Base-by-base conservation (phyloP, 2,888 invertebrate species). In the Ormyrus nitidulus region DNA sequence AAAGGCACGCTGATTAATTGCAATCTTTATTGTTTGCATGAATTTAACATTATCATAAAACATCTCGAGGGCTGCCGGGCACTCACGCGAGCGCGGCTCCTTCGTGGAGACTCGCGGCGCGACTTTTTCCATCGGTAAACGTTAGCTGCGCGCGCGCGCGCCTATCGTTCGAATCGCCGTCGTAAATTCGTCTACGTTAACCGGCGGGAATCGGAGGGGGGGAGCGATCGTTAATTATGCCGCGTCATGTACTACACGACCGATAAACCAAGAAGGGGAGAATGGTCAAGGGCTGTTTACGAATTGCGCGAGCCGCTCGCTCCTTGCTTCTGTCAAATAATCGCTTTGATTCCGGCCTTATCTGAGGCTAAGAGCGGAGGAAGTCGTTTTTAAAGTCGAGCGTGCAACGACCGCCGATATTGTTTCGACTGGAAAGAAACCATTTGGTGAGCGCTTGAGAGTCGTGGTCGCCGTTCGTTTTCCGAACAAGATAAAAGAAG, bases 181-280 rank as follows among this genome's bases (percentile, higher is more conserved):
- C 83, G 82, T 84, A 82, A 81, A 84, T 82, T 77, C 70, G 49
- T 79, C 75, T 65, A 68, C 64, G 72, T 68, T 34, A 82, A 62
- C 79, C 64, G 53, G 56, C 69, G 64, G 70, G 64, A 77, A 54
- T 59, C 44, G 11, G 59, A 48, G 46, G 61, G 46, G 13, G 53
- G 46, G 51, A 46, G 34, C 58, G 74, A 75, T 74, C 69, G 65
- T 81, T 66, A 69, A 65, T 71, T 75, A 79, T 61, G 46, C 54
- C 73, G 59, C 56, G 51, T 13, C 74, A 81, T 81, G 69, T 76
- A 82, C 75, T 81, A 78, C 70, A 59, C 49, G 69, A 65, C 69
- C 72, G 73, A 74, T 79, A 74, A 54, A 80, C 56, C 54, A 62
- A 64, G 79, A 34, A 19, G 65, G 65, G 65, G 19, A 19, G n/a